Evolutionary conservation across 2,113 vertebrate genomes (phyloP).

Genomic region (Forbesichthys papilliferus): DNA sequence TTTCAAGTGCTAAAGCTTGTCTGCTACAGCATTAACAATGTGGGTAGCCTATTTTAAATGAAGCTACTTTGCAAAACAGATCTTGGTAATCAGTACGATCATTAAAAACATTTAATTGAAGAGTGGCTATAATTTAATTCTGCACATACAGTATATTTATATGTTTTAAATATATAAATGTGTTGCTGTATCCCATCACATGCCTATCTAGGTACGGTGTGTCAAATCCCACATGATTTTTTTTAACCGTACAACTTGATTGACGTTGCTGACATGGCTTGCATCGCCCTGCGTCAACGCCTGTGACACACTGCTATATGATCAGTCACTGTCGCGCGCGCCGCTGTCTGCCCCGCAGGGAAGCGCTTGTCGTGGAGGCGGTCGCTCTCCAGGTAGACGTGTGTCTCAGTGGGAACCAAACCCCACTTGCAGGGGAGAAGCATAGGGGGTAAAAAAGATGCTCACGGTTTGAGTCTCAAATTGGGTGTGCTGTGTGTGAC

Average conservation of each 20-base stretch:
- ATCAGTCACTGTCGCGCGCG: not conserved
- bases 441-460: not conserved
- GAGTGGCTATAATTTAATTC: too few relatives aligned
- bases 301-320: conserved; percentile 1
- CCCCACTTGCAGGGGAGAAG: not conserved
- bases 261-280: conserved; percentile 2
- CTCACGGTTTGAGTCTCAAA: not conserved
- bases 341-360: not conserved
- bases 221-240: too few relatives aligned
- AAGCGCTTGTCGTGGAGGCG: not conserved
- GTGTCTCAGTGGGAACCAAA: not conserved
- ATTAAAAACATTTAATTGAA: too few relatives aligned
- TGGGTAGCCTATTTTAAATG: too few relatives aligned
- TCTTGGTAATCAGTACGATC: too few relatives aligned
- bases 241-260: conserved; percentile 1
- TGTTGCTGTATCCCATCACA: too few relatives aligned
- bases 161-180: too few relatives aligned
- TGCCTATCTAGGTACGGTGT: too few relatives aligned
- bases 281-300: not conserved
- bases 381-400: not conserved
- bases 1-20: too few relatives aligned
- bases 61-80: too few relatives aligned
- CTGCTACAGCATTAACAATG: too few relatives aligned
- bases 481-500: not conserved
- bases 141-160: too few relatives aligned